Conservation (phyloP, 2,888 invertebrate genomes). For the Rhagium mordax region DNA sequence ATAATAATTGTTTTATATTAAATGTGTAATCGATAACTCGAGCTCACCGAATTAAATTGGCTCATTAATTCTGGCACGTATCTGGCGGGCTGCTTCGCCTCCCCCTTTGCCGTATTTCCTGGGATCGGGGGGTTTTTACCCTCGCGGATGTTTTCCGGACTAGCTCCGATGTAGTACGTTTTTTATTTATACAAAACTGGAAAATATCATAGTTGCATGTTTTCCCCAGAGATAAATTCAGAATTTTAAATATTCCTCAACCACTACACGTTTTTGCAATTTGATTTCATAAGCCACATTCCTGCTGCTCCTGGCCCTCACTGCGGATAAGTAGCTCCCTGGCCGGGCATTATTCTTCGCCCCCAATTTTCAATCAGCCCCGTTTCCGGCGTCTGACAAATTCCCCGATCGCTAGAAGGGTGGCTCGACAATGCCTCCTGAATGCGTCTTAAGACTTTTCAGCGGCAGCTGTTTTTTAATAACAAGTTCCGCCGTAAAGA, state of each 20-base stretch:
- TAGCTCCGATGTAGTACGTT: neutral
- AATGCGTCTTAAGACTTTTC: conserved; percentile 13
- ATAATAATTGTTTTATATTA: neutral
- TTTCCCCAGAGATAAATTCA: too few relatives aligned
- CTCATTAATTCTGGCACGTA: neutral
- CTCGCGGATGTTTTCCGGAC: neutral
- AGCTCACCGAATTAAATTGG: neutral
- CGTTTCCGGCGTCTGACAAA: neutral
- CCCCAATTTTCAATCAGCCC: neutral
- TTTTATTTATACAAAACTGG: neutral
- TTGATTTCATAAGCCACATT: too few relatives aligned
- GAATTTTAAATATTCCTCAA: too few relatives aligned
- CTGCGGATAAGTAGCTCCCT: neutral
- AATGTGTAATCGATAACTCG: neutral
- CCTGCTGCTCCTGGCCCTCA: too few relatives aligned
- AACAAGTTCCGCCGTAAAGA: conserved; percentile 12
- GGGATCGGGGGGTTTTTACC: neutral
- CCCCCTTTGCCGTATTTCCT: neutral
- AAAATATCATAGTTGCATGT: too few relatives aligned
- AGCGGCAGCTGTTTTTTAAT: conserved; percentile 15
- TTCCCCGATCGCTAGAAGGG: neutral
- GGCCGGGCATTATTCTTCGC: neutral
- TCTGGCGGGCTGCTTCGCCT: neutral
- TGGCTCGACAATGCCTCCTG: neutral
- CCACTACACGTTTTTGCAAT: too few relatives aligned